Conservation (phyloP, 2,888 invertebrate genomes). For the Ctenicera cuprea region DNA sequence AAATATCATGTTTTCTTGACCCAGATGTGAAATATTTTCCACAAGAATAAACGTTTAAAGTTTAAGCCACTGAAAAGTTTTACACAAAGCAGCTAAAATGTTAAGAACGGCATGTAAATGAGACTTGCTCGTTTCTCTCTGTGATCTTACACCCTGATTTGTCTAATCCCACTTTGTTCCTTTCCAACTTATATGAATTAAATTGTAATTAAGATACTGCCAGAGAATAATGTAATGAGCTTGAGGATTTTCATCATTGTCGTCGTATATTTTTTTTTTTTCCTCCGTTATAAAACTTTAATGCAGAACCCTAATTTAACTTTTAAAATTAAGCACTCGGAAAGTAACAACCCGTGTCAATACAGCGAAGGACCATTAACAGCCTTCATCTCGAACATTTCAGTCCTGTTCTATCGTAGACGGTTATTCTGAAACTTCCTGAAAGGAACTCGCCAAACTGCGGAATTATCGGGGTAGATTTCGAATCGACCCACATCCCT, state of each 20-base stretch:
- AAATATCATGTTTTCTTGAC: not conserved
- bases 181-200: constrained; percentile 16
- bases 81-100: not conserved
- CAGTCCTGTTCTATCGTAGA: not conserved
- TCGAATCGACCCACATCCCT: not conserved
- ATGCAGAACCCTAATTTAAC: constrained; percentile 19
- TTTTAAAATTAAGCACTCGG: constrained; percentile 19
- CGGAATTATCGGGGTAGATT: not conserved
- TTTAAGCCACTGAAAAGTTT: not conserved
- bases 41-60: not conserved
- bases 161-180: not conserved
- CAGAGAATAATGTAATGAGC: not conserved
- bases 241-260: not conserved
- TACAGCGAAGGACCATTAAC: not conserved
- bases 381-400: not conserved
- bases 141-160: not conserved
- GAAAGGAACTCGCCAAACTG: not conserved
- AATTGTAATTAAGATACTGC: constrained; percentile 11
- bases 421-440: not conserved
- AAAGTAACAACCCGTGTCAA: constrained; percentile 24
- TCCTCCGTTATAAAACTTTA: not conserved
- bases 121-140: no score
- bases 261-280: constrained; percentile 2
- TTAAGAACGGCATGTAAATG: no score
- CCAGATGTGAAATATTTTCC: not conserved